Evolutionary conservation across 2,888 invertebrate species (phyloP), one percentile per base, ranked within the genome.

Genomic region (Zaprionus lineosus): DNA sequence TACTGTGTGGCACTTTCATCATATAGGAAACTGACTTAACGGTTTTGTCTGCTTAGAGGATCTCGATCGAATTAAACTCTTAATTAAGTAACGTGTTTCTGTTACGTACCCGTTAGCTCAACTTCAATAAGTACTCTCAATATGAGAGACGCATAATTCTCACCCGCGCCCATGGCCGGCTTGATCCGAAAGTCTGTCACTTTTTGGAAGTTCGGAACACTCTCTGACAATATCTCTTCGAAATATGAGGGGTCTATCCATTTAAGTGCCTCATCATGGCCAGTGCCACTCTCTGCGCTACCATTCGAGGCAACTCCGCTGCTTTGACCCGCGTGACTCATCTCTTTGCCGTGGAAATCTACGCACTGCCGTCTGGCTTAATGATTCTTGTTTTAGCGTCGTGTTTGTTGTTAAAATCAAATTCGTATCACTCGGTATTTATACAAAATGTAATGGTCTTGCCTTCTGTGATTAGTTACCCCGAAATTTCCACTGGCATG

Each of bases 81-180:
- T 24, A 8, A 8, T 24, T 8, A 24, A 3, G 2, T 24, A 3
- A 24, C 6, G 24, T 24, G 6, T 24, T 24, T 5, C 3, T 5
- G 24, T 24, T 6, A 59, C 68, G 47, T 9, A 72, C 79, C 84
- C 3, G 58, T 60, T 3, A 83, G 52, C 51, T 78, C 65, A 0
- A 76, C 62, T 5, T 74, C 81, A 5, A 88, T 70, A 46, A 56
- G 48, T 5, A 87, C 57, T 33, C 84, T 69, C 2, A 85, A 47
- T 68, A 89, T 78, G 0, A 85, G 34, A 0, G 88, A 85, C 16
- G 83, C 74, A 62, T 83, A 89, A 47, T 89, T 89, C 52, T 89
- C 89, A 0, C 85, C 88, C 3, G 76, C 47, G 0, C 29, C 56
- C 53, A 84, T 40, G 0, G 86, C 81, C 2, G 84, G 67, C 2